Percentiles rank a stretch among this genome's conserved stretches.
Conservation (phyloP, 2,113 vertebrate genomes). For the Jacana jacana region DNA sequence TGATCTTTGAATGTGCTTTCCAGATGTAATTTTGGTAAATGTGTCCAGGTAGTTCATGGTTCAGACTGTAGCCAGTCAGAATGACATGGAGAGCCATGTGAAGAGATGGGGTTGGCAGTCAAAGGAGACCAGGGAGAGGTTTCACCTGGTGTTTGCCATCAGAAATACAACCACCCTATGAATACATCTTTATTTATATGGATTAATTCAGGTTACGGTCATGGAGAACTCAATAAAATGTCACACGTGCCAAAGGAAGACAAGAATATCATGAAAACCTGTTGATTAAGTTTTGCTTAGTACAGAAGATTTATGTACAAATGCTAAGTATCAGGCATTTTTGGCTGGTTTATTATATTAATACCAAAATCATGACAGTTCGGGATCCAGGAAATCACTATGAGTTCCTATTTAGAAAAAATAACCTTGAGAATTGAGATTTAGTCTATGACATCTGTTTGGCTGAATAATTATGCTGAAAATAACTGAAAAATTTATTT, state of each 20-base stretch:
- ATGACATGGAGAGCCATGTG: background rate
- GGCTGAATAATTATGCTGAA: background rate
- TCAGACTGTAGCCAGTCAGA: background rate
- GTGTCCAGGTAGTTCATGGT: background rate
- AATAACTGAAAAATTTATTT: background rate
- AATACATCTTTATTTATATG: background rate
- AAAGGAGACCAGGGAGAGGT: background rate
- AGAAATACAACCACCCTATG: background rate
- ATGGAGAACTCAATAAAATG: background rate
- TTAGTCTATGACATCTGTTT: background rate
- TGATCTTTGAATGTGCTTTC: background rate
- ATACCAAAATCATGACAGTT: background rate
- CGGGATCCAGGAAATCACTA: background rate
- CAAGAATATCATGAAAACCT: background rate
- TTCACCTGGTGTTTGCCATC: background rate
- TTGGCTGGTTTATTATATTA: background rate
- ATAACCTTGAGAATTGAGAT: background rate
- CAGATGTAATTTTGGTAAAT: background rate
- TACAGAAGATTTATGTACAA: background rate
- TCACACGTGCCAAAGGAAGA: background rate
- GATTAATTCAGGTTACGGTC: background rate
- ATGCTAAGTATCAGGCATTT: background rate
- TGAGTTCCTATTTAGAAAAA: background rate
- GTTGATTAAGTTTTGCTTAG: background rate
- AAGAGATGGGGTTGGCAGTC: background rate